phyloP scores from a whole-genome alignment of 2,888 invertebrate species.

The Drosophila mercatorum region DNA sequence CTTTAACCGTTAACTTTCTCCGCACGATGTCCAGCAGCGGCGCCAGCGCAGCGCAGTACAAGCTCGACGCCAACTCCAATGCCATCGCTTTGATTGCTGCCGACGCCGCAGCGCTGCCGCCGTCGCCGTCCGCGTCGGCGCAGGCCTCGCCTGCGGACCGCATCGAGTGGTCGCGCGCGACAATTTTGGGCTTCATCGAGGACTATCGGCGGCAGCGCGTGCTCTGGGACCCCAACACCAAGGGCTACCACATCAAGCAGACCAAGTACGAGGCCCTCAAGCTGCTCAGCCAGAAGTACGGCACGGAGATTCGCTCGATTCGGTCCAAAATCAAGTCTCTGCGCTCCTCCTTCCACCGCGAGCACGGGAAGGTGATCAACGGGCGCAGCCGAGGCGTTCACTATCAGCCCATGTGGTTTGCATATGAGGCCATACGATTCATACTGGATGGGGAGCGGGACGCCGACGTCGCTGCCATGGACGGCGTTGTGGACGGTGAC shows the following conservation, averaged over 20 bases:
- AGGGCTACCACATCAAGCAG: slow-evolving; percentile 84
- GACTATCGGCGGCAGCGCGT: slow-evolving; percentile 82
- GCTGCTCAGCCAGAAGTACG: slow-evolving; percentile 80
- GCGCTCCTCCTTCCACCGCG: slow-evolving; percentile 83
- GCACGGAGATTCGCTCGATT: slow-evolving; percentile 83
- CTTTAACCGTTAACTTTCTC: slow-evolving; percentile 69
- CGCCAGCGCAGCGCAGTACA: slow-evolving; percentile 63
- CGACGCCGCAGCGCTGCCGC: slow-evolving; percentile 56
- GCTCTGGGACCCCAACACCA: slow-evolving; percentile 84
- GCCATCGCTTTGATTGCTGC: slow-evolving; percentile 59
- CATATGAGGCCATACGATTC: slow-evolving; percentile 83
- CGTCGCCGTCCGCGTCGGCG: slow-evolving; percentile 40
- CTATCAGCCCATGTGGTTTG: slow-evolving; percentile 84
- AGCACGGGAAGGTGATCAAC: slow-evolving; percentile 83
- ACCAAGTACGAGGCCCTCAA: slow-evolving; percentile 83
- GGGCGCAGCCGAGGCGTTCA: slow-evolving; percentile 81
- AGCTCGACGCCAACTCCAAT: slow-evolving; percentile 67
- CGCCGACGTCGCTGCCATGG: slow-evolving; percentile 43
- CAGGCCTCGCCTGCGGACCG: slow-evolving; percentile 70
- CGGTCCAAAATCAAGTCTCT: slow-evolving; percentile 83
- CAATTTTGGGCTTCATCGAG: slow-evolving; percentile 82
- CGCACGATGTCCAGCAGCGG: slow-evolving; percentile 73
- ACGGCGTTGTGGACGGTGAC: slow-evolving; percentile 38
- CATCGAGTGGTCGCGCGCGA: slow-evolving; percentile 83
- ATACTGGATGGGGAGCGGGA: slow-evolving; percentile 82